A percentile compares a stretch with the other conserved stretches of the same genome.
These are phyloP conservation scores for Pseudomyrmex flavicornis DNA, from an alignment of 1,140 invertebrate genomes.

Conservation along the genomic window DNA sequence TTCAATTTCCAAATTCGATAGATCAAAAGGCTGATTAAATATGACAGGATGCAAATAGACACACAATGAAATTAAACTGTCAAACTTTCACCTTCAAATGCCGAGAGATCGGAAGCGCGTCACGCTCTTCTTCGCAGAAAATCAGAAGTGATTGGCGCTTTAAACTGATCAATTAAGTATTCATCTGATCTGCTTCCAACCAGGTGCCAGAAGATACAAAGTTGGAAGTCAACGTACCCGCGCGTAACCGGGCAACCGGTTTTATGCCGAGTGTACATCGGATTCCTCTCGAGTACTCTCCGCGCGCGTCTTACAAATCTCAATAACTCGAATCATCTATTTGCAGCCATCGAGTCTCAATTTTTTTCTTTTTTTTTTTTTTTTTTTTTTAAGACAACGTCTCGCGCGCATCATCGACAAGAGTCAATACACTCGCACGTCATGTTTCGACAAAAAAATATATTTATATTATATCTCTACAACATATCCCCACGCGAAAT, in stretches of 20 bases:
- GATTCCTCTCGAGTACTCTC: constrained; percentile 4
- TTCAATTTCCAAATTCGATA: neutral
- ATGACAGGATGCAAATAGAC: constrained; percentile 21
- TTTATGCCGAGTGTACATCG: constrained; percentile 54
- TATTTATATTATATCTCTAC: neutral
- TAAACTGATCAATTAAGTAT: constrained; percentile 29
- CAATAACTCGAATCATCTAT: constrained; percentile 54
- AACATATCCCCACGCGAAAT: too few species aligned
- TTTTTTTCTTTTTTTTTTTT: constrained; percentile 1
- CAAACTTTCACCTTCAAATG: constrained; percentile 63
- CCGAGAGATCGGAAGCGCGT: constrained; percentile 33
- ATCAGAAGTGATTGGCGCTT: neutral
- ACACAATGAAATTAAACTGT: constrained; percentile 26
- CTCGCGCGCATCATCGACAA: constrained; percentile 9
- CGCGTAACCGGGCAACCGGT: constrained; percentile 53
- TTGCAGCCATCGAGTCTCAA: constrained; percentile 25
- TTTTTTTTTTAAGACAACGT: constrained; percentile 1
- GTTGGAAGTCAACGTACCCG: constrained; percentile 50
- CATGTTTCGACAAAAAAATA: neutral
- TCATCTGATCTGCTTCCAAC: constrained; percentile 24
- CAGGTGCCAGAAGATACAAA: constrained; percentile 45
- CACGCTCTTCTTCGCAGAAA: constrained; percentile 10
- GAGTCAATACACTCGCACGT: constrained; percentile 35
- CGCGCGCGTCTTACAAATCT: constrained; percentile 25
- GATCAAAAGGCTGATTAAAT: constrained; percentile 1